Percentiles rank a stretch among this genome's conserved stretches.
These are phyloP conservation scores for Delphinapterus leucas DNA, from an alignment of 2,113 vertebrate genomes.

Conservation along the genomic window DNA sequence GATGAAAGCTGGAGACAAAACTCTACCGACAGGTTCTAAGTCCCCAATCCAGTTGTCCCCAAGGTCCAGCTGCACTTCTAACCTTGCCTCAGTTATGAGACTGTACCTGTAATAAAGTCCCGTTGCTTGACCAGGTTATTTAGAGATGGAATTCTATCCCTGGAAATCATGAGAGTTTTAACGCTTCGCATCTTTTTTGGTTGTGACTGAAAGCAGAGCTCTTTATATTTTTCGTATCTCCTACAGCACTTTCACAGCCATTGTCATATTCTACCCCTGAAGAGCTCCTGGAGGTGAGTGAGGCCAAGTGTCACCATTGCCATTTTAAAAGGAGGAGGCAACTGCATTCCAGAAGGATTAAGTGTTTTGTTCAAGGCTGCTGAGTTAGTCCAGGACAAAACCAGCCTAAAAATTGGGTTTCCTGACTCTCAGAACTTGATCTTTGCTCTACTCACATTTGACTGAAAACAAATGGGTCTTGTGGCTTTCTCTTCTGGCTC, in stretches of 20 bases:
- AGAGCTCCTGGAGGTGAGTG: background rate
- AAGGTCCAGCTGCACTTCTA: background rate
- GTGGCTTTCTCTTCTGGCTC: background rate
- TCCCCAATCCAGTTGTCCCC: background rate
- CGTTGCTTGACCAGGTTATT: background rate
- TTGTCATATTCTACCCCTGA: background rate
- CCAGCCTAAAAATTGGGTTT: background rate
- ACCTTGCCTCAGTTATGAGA: background rate
- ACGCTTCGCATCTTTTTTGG: background rate
- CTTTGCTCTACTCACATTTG: background rate
- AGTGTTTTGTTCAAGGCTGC: background rate
- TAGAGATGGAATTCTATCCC: background rate
- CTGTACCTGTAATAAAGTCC: background rate
- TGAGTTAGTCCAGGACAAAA: slow-evolving; percentile 17
- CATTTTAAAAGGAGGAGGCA: background rate
- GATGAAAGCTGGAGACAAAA: background rate
- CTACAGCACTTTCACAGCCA: background rate
- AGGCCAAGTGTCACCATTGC: background rate
- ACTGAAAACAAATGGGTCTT: background rate
- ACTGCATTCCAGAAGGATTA: background rate
- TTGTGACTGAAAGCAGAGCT: background rate
- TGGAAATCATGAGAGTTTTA: background rate
- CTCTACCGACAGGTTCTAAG: background rate
- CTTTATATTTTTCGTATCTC: background rate
- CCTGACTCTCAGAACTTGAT: background rate